Percentiles rank a stretch among this genome's conserved stretches.
phyloP scores from a whole-genome alignment of 2,113 vertebrate genomes.

The Platichthys stellatus region DNA sequence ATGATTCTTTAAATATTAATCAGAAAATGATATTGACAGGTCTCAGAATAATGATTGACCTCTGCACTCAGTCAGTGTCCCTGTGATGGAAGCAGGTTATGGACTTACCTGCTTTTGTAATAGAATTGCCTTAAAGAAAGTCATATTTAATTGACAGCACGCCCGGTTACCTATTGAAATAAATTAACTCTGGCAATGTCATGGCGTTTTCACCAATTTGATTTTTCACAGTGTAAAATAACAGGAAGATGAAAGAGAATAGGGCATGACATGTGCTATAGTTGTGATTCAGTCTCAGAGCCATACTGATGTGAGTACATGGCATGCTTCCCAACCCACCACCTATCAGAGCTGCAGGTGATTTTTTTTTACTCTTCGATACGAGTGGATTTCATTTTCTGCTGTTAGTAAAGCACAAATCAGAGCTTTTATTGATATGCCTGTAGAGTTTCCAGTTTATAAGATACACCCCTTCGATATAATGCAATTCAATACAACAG shows the following conservation, averaged over 20 bases:
- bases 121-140: background rate
- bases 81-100: background rate
- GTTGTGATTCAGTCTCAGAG: slow-evolving; percentile 48
- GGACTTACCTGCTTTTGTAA: background rate
- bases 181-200: background rate
- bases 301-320: background rate
- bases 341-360: slow-evolving; percentile 10
- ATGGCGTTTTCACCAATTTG: slow-evolving; percentile 56
- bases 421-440: background rate
- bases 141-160: background rate
- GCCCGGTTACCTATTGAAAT: background rate
- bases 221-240: slow-evolving; percentile 78
- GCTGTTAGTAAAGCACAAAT: background rate
- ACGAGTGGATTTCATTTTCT: background rate
- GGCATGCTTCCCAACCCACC: slow-evolving; percentile 52
- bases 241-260: slow-evolving; percentile 73
- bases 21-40: too few species aligned
- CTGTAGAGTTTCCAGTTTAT: background rate
- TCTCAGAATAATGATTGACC: background rate
- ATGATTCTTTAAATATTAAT: too few species aligned
- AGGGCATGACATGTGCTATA: slow-evolving; percentile 28
- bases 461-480: background rate
- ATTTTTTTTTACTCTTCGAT: background rate
- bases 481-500: background rate
- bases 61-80: background rate